These are phyloP conservation scores for Lasioglossum vierecki DNA, from an alignment of 2,888 invertebrate species.

Conservation along the genomic window DNA sequence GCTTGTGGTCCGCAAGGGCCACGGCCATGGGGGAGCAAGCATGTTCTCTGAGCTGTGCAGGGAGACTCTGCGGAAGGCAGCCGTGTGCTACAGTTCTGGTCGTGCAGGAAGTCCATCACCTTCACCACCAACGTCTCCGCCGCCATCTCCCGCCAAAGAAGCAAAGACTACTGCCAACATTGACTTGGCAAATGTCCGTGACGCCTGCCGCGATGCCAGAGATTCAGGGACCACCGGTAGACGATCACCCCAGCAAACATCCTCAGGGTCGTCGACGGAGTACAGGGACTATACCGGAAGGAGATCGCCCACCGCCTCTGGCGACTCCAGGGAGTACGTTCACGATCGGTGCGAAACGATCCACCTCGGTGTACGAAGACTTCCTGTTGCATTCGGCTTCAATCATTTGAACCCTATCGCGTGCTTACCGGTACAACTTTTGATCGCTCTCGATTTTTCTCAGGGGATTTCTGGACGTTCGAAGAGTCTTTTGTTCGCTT, in stretches of 20 bases:
- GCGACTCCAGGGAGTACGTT: conserved; percentile 79
- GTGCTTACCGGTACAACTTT: background rate
- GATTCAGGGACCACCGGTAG: conserved; percentile 64
- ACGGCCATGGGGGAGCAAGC: conserved; percentile 84
- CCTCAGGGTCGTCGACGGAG: conserved; percentile 60
- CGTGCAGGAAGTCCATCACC: conserved; percentile 82
- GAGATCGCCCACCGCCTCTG: conserved; percentile 62
- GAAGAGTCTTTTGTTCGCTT: background rate
- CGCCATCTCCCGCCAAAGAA: conserved; percentile 82
- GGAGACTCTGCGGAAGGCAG: conserved; percentile 85
- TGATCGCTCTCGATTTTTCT: background rate
- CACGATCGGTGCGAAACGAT: conserved; percentile 30
- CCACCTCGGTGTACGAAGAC: background rate
- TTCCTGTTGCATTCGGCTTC: background rate
- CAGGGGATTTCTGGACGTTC: background rate
- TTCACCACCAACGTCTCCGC: conserved; percentile 82
- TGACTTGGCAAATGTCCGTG: conserved; percentile 80
- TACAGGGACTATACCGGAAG: conserved; percentile 58
- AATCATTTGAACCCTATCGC: background rate
- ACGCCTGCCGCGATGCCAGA: conserved; percentile 65
- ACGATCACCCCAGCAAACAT: conserved; percentile 54
- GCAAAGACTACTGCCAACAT: conserved; percentile 75
- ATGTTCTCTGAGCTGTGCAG: conserved; percentile 86
- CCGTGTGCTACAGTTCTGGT: conserved; percentile 83
- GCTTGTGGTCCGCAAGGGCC: conserved; percentile 76